phyloP scores from a whole-genome alignment of 1,140 invertebrate species.

The Acromyrmex charruanus region DNA sequence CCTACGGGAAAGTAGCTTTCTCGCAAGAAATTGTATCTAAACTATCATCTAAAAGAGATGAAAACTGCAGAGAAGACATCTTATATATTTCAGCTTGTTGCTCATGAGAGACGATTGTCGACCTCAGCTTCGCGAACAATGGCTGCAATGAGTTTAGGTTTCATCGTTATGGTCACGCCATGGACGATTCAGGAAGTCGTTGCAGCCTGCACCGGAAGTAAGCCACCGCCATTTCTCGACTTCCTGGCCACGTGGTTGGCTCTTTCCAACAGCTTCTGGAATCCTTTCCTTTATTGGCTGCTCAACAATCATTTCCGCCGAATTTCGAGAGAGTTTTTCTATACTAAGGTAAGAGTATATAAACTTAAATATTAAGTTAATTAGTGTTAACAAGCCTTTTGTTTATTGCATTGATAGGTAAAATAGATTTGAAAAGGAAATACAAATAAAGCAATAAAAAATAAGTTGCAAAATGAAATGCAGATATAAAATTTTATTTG shows the following conservation, averaged over 20 bases:
- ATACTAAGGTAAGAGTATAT: slow-evolving; percentile 89
- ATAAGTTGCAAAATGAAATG: neutral
- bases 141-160: slow-evolving; percentile 95
- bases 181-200: slow-evolving; percentile 96
- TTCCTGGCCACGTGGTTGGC: slow-evolving; percentile 95
- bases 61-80: neutral
- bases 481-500: neutral
- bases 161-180: slow-evolving; percentile 95
- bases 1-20: neutral
- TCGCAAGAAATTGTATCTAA: neutral
- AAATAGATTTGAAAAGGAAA: neutral
- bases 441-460: neutral
- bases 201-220: slow-evolving; percentile 93
- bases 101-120: slow-evolving; percentile 91
- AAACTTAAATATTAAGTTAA: neutral
- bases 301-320: slow-evolving; percentile 94
- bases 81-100: slow-evolving; percentile 86
- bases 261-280: slow-evolving; percentile 95
- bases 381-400: neutral
- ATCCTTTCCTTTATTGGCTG: slow-evolving; percentile 95
- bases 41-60: neutral
- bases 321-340: slow-evolving; percentile 91
- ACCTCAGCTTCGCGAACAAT: slow-evolving; percentile 93
- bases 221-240: slow-evolving; percentile 92
- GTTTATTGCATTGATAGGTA: slow-evolving; percentile 1